Evolutionary conservation across 2,113 vertebrate genomes (phyloP), one percentile per base, ranked within the genome.

Genomic region (Ranitomeya variabilis): DNA sequence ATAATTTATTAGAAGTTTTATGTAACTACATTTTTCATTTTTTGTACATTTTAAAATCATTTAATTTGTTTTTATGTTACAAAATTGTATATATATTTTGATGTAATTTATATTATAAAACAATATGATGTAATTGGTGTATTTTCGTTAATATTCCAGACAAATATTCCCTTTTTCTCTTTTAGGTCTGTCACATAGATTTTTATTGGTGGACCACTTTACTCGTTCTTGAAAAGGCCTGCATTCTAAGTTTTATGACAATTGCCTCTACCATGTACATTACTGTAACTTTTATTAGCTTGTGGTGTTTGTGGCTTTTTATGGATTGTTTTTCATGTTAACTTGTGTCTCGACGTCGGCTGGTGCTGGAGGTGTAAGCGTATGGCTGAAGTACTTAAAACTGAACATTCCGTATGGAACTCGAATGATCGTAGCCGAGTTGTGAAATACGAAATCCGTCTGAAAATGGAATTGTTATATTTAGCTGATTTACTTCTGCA

Each of bases 281-380:
- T 51, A 78, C 7, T 78, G 37, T 54, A 78, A 78, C 51, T 78
- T 78, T 78, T 78, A 78, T 54, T 52, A 78, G 45, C n/a, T 54
- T 78, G 74, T 78, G 74, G 74, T 78, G 74, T 78, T 78, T 78
- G 74, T 54, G 74, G 74, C 74, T 78, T 78, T 78, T 52, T 78
- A 78, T 78, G 37, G 12, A n/a, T 78, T 78, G 16, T 78, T 51
- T 78, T 78, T 54, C 9, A 78, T 78, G 16, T n/a, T 21, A 78
- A 78, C 37, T 78, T 78, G 74, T 54, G 74, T 78, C 74, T 54
- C 37, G 51, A n/a, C 51, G 51, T n/a, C 74, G 52, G 74, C 51
- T 78, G 45, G 45, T 78, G 11, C 16, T 54, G 8, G 71, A 74
- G 71, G 71, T 74, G 31, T 74, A 74, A 45, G 71, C 71, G 7